Percentiles rank a stretch among this genome's conserved stretches.
phyloP scores from a whole-genome alignment of 1,140 invertebrate genomes.

The Geopemphigus sp. region DNA sequence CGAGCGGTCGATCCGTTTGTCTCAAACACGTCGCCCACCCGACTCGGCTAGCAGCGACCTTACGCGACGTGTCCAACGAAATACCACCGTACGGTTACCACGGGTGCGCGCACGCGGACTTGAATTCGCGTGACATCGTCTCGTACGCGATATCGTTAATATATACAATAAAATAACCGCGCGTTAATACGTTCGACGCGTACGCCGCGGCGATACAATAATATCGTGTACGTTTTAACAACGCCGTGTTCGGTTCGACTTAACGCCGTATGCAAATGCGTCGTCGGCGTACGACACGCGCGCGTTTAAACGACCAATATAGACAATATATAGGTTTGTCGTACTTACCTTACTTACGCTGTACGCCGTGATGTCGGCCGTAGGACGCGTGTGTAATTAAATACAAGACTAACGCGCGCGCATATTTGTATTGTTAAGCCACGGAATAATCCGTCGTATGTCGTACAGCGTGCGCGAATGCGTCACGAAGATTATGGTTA shows the following conservation, averaged over 20 bases:
- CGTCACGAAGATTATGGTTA: background rate
- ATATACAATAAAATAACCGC: background rate
- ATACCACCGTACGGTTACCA: too few relatives aligned
- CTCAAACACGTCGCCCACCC: too few relatives aligned
- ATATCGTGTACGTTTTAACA: background rate
- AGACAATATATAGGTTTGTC: background rate
- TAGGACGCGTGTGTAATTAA: too few relatives aligned
- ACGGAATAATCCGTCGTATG: background rate
- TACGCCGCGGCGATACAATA: background rate
- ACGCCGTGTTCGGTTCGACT: slow-evolving; percentile 18
- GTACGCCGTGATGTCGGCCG: too few relatives aligned
- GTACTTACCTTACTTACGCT: too few relatives aligned
- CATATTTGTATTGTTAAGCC: background rate
- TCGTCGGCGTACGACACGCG: background rate
- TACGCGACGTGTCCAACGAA: too few relatives aligned
- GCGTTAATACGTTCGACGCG: background rate
- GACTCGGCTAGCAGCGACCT: too few relatives aligned
- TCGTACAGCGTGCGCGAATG: background rate
- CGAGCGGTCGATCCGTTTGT: too few relatives aligned
- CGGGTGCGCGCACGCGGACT: too few relatives aligned
- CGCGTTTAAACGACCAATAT: background rate
- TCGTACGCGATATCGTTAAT: too few relatives aligned
- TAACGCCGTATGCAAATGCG: slow-evolving; percentile 13
- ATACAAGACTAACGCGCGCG: background rate
- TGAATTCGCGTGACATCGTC: too few relatives aligned